Conservation (phyloP, 2,888 invertebrate genomes). For the Scaeva pyrastri region DNA sequence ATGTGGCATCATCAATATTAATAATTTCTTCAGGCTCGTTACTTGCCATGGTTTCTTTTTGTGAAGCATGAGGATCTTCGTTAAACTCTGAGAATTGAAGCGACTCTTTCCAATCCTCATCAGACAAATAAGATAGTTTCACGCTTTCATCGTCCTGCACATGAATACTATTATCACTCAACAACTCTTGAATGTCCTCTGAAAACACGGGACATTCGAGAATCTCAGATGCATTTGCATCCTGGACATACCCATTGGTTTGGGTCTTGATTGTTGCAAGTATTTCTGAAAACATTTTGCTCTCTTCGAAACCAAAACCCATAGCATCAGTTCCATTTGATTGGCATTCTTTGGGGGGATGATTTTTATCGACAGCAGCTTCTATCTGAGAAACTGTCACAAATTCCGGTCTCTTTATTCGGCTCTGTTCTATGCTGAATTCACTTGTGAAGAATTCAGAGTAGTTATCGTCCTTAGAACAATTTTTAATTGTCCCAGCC, state of each 20-base stretch:
- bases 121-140: slow-evolving; percentile 14
- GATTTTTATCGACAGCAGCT: slow-evolving; percentile 67
- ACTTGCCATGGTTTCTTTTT: neutral
- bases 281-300: slow-evolving; percentile 58
- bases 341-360: neutral
- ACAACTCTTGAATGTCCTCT: slow-evolving; percentile 77
- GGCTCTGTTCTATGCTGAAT: slow-evolving; percentile 78
- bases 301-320: slow-evolving; percentile 44
- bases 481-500: neutral
- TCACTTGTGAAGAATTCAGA: slow-evolving; percentile 81
- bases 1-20: slow-evolving; percentile 80
- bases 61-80: slow-evolving; percentile 1
- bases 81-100: slow-evolving; percentile 49
- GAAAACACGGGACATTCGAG: slow-evolving; percentile 80
- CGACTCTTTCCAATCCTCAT: slow-evolving; percentile 70
- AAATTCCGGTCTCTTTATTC: slow-evolving; percentile 51
- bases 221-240: slow-evolving; percentile 38
- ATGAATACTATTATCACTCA: slow-evolving; percentile 46
- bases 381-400: slow-evolving; percentile 78
- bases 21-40: slow-evolving; percentile 57
- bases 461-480: slow-evolving; percentile 69
- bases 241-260: slow-evolving; percentile 8
- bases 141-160: neutral
- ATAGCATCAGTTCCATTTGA: neutral
- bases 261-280: slow-evolving; percentile 32